Base-by-base conservation (phyloP, 2,797 vertebrate genomes). In the Bucorvus abyssinicus region DNA sequence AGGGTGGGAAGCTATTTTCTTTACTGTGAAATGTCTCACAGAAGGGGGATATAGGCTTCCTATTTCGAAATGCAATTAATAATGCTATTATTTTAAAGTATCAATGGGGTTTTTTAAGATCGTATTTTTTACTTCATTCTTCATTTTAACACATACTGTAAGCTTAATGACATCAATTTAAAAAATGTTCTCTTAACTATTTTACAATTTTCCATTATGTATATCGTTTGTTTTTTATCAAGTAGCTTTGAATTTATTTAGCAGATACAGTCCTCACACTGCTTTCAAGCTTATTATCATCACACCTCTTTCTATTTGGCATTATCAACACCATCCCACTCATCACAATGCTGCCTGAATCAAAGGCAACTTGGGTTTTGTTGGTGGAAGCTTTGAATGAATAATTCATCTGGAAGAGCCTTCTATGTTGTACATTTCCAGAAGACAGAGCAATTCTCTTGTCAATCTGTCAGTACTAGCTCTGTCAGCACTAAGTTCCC, bases 371-470 rank as follows among this genome's bases (percentile, higher is more conserved):
- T 52, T 74, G 18, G 83, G 95, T 93, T 94, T 91, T 97, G 79
- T 96, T 96, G 86, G 89, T 84, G 64, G 95, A 97, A 97, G 76
- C 63, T 94, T 40, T 95, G 88, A 96, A 97, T 98, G 96, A 97
- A 98, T 98, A 97, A 97, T 98, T 98, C 94, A 97, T 97, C 87
- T 94, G 78, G 80, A 95, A 95, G 93, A 97, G 45, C 82, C 40
- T 79, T 93, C 94, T 87, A n/a, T 95, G 92, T 97, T 97, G 92
- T 95, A 96, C 93, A 87, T 95, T 93, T 97, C 94, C 95, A 91
- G 91, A 96, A 97, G 97, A 96, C 90, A 96, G 94, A 96, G 85
- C 75, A 84, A 95, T 97, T 96, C 85, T 90, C 95, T 93, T 97
- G 94, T 96, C 96, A 96, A 95, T 97, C 97, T 40, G 38, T 40